These are phyloP conservation scores for Cheilinus undulatus DNA, from an alignment of 2,113 vertebrate genomes.

Conservation along the genomic window DNA sequence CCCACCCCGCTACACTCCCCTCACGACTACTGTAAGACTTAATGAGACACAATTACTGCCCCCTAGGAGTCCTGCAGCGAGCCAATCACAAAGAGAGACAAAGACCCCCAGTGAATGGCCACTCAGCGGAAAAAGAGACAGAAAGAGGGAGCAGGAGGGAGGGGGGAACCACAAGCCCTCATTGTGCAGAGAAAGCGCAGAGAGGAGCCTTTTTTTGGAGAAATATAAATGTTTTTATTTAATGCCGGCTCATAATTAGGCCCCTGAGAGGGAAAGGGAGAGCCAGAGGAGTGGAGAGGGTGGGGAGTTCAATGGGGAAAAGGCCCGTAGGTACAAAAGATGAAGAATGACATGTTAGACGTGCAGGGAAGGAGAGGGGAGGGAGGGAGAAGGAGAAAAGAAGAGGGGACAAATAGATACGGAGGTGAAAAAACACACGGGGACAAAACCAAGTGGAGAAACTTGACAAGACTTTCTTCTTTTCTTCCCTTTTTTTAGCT, in stretches of 20 bases:
- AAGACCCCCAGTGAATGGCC: constrained; percentile 73
- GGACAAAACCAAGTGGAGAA: constrained; percentile 69
- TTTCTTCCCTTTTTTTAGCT: constrained; percentile 17
- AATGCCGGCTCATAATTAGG: constrained; percentile 91
- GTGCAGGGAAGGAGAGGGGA: constrained; percentile 53
- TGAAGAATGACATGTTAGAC: constrained; percentile 69
- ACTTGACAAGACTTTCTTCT: constrained; percentile 71
- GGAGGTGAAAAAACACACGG: constrained; percentile 66
- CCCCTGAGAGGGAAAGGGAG: constrained; percentile 68
- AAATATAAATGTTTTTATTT: constrained; percentile 91
- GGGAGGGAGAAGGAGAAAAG: constrained; percentile 40
- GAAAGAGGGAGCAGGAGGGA: constrained; percentile 58
- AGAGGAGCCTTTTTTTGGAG: constrained; percentile 72
- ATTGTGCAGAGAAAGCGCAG: constrained; percentile 82
- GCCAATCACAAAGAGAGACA: constrained; percentile 79
- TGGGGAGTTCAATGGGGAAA: constrained; percentile 64
- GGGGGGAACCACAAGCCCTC: constrained; percentile 65
- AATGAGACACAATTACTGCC: constrained; percentile 96
- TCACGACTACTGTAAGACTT: constrained; percentile 92
- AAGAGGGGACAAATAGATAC: constrained; percentile 70
- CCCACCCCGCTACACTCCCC: constrained; percentile 53
- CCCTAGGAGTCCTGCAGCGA: constrained; percentile 81
- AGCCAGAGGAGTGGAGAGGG: constrained; percentile 63
- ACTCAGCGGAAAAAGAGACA: constrained; percentile 66
- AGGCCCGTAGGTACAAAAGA: constrained; percentile 70